phyloP scores from a whole-genome alignment of 2,888 invertebrate species.

The Boloria euphrosyne region DNA sequence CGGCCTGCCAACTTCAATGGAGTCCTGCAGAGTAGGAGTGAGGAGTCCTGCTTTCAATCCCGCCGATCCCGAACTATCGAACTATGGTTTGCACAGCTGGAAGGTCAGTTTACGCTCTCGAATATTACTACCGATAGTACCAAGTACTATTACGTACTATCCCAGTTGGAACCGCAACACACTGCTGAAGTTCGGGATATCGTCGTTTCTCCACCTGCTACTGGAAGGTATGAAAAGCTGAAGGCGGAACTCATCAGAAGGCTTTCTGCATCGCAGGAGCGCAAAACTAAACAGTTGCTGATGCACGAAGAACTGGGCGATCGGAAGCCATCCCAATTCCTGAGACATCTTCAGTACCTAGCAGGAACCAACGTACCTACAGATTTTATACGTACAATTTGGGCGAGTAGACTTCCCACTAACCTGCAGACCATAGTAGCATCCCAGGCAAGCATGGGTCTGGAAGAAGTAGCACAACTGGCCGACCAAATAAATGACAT shows the following conservation, averaged over 20 bases:
- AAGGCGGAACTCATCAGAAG: neutral
- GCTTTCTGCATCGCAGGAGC: constrained; percentile 11
- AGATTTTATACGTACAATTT: neutral
- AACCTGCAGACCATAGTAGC: neutral
- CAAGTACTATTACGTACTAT: neutral
- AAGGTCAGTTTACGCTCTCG: too few relatives aligned
- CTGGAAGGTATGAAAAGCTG: too few relatives aligned
- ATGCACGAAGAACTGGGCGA: constrained; percentile 33
- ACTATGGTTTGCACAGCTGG: too few relatives aligned
- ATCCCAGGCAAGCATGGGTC: neutral
- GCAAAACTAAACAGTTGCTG: constrained; percentile 25
- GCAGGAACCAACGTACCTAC: neutral
- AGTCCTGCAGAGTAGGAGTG: too few relatives aligned
- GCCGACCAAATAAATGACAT: neutral
- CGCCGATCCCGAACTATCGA: too few relatives aligned
- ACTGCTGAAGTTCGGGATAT: neutral
- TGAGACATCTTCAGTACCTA: constrained; percentile 26
- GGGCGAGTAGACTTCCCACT: neutral
- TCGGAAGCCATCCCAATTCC: constrained; percentile 32
- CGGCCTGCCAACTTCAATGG: too few relatives aligned
- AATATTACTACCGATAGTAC: too few relatives aligned
- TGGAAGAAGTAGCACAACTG: neutral
- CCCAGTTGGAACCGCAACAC: neutral
- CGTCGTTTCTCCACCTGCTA: neutral
- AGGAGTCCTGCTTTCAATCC: too few relatives aligned